A percentile compares a stretch with the other conserved stretches of the same genome.
Evolutionary conservation across 2,113 vertebrate species (phyloP).

Genomic region (Phasianus colchicus): DNA sequence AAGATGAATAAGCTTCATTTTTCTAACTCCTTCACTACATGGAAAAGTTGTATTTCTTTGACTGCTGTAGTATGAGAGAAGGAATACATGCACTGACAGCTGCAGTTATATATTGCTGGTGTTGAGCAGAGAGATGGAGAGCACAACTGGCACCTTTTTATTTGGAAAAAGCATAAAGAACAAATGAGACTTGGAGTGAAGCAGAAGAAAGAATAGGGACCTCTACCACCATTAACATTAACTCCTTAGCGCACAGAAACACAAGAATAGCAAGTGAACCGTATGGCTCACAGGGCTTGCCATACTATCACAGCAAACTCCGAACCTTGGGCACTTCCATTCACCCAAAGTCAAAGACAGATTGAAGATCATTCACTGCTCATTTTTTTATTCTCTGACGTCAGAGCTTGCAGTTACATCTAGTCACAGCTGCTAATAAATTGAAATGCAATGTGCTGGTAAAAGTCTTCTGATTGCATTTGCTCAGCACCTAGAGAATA

Average conservation of each 20-base stretch:
- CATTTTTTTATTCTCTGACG: background rate
- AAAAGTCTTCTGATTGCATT: background rate
- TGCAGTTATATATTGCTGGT: background rate
- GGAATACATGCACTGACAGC: background rate
- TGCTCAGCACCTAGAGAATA: background rate
- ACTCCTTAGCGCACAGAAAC: background rate
- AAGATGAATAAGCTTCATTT: background rate
- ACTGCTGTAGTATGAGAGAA: background rate
- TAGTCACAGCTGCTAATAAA: fast-evolving
- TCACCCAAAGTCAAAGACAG: background rate
- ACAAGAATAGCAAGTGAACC: background rate
- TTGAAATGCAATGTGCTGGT: background rate
- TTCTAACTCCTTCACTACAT: background rate
- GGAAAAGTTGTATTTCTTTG: background rate
- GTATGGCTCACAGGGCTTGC: background rate
- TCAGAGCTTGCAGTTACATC: background rate
- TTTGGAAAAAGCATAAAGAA: background rate
- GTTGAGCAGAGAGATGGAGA: background rate
- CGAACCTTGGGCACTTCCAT: background rate
- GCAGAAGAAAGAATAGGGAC: background rate
- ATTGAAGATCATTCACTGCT: background rate
- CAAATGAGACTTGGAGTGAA: background rate
- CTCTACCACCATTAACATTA: background rate
- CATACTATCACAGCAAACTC: background rate
- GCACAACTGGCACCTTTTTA: background rate